A percentile compares a stretch with the other conserved stretches of the same genome.
phyloP scores from a whole-genome alignment of 2,113 vertebrate genomes.

The Notiomystis cincta region DNA sequence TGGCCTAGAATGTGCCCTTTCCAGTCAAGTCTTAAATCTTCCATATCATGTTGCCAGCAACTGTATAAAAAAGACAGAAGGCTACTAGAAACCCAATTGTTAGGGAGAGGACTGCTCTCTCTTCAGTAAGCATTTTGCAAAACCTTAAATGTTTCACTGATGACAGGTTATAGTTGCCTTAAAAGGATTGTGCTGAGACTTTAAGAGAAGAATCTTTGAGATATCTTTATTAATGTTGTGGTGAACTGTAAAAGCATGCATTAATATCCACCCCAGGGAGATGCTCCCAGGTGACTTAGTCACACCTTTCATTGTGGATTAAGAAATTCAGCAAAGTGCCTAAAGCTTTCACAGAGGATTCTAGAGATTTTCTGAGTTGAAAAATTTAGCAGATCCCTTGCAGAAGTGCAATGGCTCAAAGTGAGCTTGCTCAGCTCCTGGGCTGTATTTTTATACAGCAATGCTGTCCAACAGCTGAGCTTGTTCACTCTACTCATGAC shows the following conservation, averaged over 20 bases:
- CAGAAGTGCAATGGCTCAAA: background rate
- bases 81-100: background rate
- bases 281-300: background rate
- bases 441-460: background rate
- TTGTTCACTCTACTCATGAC: background rate
- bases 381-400: background rate
- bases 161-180: background rate
- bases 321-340: background rate
- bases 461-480: background rate
- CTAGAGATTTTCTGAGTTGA: background rate
- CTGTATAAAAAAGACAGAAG: background rate
- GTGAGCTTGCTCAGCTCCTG: background rate
- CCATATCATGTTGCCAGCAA: background rate
- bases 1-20: background rate
- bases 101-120: background rate
- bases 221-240: background rate
- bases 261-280: background rate
- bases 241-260: background rate
- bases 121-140: background rate
- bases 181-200: background rate
- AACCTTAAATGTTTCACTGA: background rate
- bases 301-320: background rate
- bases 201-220: background rate
- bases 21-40: background rate
- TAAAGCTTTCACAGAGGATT: background rate